Evolutionary conservation across 2,113 vertebrate species (phyloP).

Genomic region (Melanocharis versteri): DNA sequence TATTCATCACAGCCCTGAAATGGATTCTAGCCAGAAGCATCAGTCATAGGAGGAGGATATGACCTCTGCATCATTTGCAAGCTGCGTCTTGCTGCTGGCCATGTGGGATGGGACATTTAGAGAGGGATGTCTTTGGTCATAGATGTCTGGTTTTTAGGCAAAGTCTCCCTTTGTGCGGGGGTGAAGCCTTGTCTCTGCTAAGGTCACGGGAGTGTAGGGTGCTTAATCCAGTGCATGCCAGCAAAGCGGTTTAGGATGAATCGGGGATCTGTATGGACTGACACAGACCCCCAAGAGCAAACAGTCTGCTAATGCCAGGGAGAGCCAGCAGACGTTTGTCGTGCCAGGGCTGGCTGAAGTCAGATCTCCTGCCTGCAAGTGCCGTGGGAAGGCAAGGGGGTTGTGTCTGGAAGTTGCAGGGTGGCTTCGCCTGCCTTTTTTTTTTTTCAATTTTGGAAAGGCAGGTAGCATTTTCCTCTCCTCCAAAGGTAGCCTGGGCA

Average conservation of each 20-base stretch:
- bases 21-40: not conserved
- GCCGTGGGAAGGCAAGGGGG: not conserved
- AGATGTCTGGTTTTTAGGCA: constrained; percentile 3
- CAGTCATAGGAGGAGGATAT: not conserved
- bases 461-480: not conserved
- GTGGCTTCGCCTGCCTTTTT: not conserved
- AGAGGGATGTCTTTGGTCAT: not conserved
- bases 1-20: not conserved
- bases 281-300: not conserved
- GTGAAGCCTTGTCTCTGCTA: not conserved
- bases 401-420: not conserved
- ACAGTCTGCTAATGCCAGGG: not conserved
- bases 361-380: not conserved
- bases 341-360: not conserved
- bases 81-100: not conserved
- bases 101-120: not conserved
- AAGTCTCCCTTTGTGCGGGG: not conserved
- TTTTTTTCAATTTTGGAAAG: not conserved
- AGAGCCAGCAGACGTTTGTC: not conserved
- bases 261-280: not conserved
- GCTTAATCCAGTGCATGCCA: not conserved
- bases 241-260: constrained; percentile 2
- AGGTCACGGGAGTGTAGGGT: not conserved
- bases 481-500: not conserved
- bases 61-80: not conserved